Evolutionary conservation across 2,888 invertebrate species (phyloP).

Genomic region (Incurvaria masculella): DNA sequence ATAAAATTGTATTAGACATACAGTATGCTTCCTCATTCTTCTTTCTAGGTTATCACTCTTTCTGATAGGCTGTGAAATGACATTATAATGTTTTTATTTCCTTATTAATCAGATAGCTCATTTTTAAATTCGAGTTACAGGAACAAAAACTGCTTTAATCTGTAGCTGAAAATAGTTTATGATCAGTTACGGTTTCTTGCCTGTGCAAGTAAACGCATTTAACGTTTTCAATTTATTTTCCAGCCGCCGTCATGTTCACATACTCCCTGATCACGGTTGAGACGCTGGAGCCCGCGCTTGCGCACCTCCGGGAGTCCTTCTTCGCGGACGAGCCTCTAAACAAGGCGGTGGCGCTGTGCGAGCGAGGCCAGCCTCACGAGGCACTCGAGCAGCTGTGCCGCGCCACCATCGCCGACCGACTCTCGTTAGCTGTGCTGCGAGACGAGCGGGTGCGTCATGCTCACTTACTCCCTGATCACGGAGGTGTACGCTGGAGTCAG

Average conservation of each 20-base stretch:
- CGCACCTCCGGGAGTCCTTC: conserved; percentile 69
- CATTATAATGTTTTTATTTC: no score
- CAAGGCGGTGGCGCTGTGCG: conserved; percentile 70
- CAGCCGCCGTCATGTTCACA: conserved; percentile 8
- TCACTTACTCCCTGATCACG: conserved; percentile 8
- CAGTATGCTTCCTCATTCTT: no score
- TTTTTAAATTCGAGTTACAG: no score
- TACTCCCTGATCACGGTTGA: conserved; percentile 35
- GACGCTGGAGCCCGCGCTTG: conserved; percentile 60
- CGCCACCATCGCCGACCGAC: conserved; percentile 68
- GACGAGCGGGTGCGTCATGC: conserved; percentile 53
- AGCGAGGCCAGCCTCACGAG: conserved; percentile 65
- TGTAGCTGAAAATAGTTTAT: no score
- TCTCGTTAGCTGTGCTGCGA: conserved; percentile 67
- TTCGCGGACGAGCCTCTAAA: conserved; percentile 85
- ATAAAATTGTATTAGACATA: no score
- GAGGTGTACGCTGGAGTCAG: conserved; percentile 57
- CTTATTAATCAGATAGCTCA: no score
- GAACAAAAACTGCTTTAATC: no score
- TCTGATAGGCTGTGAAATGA: no score
- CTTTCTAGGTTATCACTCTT: no score
- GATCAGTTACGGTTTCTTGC: no score
- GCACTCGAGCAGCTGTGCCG: conserved; percentile 71
- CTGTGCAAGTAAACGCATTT: no score
- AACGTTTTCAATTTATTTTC: no score